Conservation (phyloP, 2,888 invertebrate genomes). For the Pasiphila rectangulata region DNA sequence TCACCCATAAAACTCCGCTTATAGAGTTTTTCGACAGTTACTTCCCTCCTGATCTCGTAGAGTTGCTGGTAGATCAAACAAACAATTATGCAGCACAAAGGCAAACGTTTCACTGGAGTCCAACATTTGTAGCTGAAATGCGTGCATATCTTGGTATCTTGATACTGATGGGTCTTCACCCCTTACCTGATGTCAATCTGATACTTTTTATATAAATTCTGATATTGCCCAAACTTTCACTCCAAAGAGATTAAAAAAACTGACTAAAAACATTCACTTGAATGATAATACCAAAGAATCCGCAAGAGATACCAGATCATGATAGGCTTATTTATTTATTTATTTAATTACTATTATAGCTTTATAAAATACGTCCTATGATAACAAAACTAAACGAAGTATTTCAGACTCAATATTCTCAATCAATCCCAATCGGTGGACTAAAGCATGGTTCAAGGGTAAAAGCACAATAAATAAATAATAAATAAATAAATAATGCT, state of each 20-base stretch:
- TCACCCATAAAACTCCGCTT: slow-evolving; percentile 7
- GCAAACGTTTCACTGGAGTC: slow-evolving; percentile 11
- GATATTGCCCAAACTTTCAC: slow-evolving; percentile 1
- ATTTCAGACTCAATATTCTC: not conserved
- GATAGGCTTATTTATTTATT: no score
- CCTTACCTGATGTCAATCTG: slow-evolving; percentile 9
- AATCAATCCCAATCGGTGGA: slow-evolving; percentile 8
- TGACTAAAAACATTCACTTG: slow-evolving; percentile 8
- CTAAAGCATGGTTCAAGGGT: slow-evolving; percentile 5
- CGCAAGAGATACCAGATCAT: slow-evolving; percentile 8
- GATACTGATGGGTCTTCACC: slow-evolving; percentile 9
- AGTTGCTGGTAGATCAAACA: slow-evolving; percentile 13
- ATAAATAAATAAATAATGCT: no score
- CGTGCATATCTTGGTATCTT: slow-evolving; percentile 24
- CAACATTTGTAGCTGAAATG: slow-evolving; percentile 15
- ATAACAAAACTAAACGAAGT: slow-evolving; percentile 23
- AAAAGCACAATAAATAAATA: not conserved
- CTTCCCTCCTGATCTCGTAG: slow-evolving; percentile 10
- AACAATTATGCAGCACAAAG: slow-evolving; percentile 11
- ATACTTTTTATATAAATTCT: slow-evolving; percentile 12
- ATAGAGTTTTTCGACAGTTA: slow-evolving; percentile 10
- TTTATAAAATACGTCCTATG: slow-evolving; percentile 10
- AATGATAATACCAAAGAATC: slow-evolving; percentile 13
- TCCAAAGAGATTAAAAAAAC: slow-evolving; percentile 10
- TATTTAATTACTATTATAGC: no score